Percentiles rank a stretch among this genome's conserved stretches.
phyloP scores from a whole-genome alignment of 1,140 invertebrate genomes.

The Paralvinella palmiformis region DNA sequence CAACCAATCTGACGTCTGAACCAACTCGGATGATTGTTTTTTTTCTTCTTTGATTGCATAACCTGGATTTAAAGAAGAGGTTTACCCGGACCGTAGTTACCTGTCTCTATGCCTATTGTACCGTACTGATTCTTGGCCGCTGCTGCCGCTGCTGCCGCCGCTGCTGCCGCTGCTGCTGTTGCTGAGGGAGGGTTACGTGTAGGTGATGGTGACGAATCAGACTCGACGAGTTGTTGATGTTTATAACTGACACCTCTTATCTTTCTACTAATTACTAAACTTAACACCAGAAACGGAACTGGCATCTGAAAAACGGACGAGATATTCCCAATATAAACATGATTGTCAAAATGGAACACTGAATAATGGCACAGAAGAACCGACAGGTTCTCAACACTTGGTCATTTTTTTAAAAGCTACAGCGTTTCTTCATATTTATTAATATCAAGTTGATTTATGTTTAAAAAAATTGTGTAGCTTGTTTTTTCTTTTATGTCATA shows the following conservation, averaged over 20 bases:
- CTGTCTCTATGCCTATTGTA: background rate
- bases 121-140: background rate
- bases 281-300: conserved; percentile 13
- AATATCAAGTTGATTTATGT: background rate
- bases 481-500: no score
- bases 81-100: background rate
- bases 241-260: background rate
- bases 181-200: no score
- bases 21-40: no score
- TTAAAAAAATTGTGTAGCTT: no score
- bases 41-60: no score
- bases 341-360: background rate
- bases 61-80: no score
- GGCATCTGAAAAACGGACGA: conserved; percentile 1
- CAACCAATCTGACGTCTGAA: no score
- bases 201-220: no score
- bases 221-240: conserved; percentile 1
- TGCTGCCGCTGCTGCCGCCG: background rate
- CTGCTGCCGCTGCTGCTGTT: no score
- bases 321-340: background rate
- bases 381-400: no score
- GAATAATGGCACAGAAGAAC: no score
- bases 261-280: conserved; percentile 11
- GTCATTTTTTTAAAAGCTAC: background rate
- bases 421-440: background rate